These are phyloP conservation scores for Eulemur rufifrons DNA, from an alignment of 2,113 vertebrate genomes.

Conservation along the genomic window DNA sequence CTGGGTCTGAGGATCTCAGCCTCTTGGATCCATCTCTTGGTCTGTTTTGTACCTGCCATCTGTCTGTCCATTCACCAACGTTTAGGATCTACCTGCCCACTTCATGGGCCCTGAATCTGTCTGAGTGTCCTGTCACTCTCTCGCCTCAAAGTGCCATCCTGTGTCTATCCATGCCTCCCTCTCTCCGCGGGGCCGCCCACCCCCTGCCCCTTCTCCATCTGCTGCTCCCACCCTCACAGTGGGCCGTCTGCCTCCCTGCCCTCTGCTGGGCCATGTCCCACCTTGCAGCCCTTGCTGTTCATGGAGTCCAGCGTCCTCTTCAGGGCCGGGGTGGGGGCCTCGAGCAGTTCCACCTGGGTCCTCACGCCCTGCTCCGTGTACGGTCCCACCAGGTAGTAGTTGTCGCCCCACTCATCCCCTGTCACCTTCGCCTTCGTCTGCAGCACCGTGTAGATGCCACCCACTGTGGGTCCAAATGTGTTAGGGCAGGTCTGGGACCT, in stretches of 20 bases:
- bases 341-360: slow-evolving; percentile 95
- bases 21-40: neutral
- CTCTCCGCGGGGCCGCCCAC: neutral
- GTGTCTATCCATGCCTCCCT: neutral
- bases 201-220: neutral
- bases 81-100: neutral
- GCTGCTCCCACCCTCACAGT: neutral
- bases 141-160: neutral
- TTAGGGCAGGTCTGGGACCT: slow-evolving; percentile 30
- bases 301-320: slow-evolving; percentile 93
- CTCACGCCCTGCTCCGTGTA: slow-evolving; percentile 94
- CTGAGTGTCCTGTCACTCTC: neutral
- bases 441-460: slow-evolving; percentile 96
- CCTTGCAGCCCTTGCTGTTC: slow-evolving; percentile 96
- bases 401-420: slow-evolving; percentile 94
- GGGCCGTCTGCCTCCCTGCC: neutral
- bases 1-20: neutral
- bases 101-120: neutral
- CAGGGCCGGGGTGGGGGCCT: slow-evolving; percentile 88
- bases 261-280: slow-evolving; percentile 54
- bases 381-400: slow-evolving; percentile 95
- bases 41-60: neutral
- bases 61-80: neutral
- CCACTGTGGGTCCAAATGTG: slow-evolving; percentile 84
- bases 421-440: slow-evolving; percentile 96